Base-by-base conservation (phyloP, 2,797 vertebrate species). In the Falco biarmicus region DNA sequence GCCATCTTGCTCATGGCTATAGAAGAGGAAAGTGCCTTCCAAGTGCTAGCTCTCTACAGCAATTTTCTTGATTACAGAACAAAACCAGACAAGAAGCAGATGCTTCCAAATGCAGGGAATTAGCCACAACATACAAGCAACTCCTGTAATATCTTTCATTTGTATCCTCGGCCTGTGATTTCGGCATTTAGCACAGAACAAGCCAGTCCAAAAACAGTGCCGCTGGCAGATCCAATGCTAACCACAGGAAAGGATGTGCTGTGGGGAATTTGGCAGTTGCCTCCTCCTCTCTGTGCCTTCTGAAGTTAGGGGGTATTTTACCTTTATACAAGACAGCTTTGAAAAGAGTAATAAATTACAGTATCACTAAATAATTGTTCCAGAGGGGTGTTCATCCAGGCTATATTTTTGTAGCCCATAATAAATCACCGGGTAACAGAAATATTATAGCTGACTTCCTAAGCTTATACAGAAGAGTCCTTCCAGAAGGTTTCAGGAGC, bases 221-320 rank as follows among this genome's bases (percentile, higher is more conserved):
- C 11, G 45, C 92, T 96, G 92, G 90, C 80, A 3, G 92, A 97
- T 93, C 87, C 95, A 96, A 53, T 1, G 11, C 70, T 96, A 96
- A 97, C 97, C 95, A 96, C 94, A 95, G 95, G 97, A 97, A 97
- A 97, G 95, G 95, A 96, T 95, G 93, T 95, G 91, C 93, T 97
- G 87, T 90, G 93, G 91, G 87, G 94, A 97, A 94, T 93, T 94
- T 97, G 96, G 96, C 95, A 94, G 96, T 64, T 84, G 89, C 77
- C 54, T 81, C 68, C 68, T 92, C 24, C 73, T 85, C 84, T 90
- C 90, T 93, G 59, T 86, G 92, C 91, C 59, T 95, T 96, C 94
- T 89, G 87, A 93, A 95, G 91, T 93, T 82, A 95, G 71, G 90
- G 68, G 95, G 94, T 96, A 95, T 96, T 97, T 94, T 96, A 96